These are phyloP conservation scores for Sebastes kiyomatsui DNA, from an alignment of 2,797 vertebrate species.

Conservation along the genomic window DNA sequence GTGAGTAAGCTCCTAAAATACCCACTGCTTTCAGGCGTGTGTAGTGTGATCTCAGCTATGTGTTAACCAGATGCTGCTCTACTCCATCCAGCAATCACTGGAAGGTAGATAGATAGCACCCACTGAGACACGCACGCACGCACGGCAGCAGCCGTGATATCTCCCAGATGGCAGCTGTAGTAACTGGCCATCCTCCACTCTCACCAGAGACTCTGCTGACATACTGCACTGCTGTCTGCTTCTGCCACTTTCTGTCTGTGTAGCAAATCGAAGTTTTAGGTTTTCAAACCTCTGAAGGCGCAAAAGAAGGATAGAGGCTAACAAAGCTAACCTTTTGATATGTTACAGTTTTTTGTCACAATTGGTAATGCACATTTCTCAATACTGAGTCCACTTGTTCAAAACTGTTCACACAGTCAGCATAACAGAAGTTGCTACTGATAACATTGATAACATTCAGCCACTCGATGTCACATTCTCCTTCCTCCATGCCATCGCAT, in stretches of 20 bases:
- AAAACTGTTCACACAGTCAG: neutral
- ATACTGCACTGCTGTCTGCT: neutral
- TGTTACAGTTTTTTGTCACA: neutral
- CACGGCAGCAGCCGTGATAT: neutral
- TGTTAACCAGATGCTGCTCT: neutral
- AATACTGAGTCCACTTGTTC: neutral
- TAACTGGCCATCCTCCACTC: neutral
- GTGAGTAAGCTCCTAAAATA: constrained; percentile 13
- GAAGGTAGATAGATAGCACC: constrained; percentile 1
- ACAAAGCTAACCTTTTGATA: neutral
- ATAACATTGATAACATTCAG: too few species aligned
- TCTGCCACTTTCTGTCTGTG: neutral
- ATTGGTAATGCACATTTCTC: neutral
- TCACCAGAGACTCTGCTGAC: constrained; percentile 14
- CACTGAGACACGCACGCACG: neutral
- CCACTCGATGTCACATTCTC: too few species aligned
- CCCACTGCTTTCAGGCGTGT: neutral
- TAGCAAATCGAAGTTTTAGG: neutral
- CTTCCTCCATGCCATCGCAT: too few species aligned
- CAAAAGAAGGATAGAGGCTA: neutral
- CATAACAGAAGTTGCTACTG: too few species aligned
- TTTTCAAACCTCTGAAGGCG: neutral
- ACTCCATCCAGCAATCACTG: constrained; percentile 19
- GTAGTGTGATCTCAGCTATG: neutral
- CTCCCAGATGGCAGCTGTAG: constrained; percentile 40